Conservation (phyloP, 2,888 invertebrate species). For the Troides aeacus region DNA sequence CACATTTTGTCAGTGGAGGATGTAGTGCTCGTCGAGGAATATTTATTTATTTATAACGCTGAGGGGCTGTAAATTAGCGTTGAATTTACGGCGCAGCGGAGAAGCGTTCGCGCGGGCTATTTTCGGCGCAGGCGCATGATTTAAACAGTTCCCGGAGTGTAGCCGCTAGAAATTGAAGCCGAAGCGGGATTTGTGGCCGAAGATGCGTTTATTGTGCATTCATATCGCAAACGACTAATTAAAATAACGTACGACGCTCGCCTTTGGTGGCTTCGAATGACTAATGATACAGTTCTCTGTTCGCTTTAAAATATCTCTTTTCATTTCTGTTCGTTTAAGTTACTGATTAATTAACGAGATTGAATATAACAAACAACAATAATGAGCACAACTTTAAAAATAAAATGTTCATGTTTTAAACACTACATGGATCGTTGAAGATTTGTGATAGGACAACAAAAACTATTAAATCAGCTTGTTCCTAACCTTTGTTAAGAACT, state of each 20-base stretch:
- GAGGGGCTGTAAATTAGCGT: conserved; percentile 78
- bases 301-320: conserved; percentile 15
- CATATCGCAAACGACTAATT: conserved; percentile 49
- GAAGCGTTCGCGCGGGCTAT: conserved; percentile 72
- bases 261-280: conserved; percentile 29
- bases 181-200: conserved; percentile 50
- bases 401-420: too few relatives aligned
- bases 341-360: conserved; percentile 1
- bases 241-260: conserved; percentile 42
- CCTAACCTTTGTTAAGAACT: not conserved
- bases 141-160: conserved; percentile 64
- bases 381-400: not conserved
- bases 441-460: too few relatives aligned
- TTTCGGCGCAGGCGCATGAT: conserved; percentile 71
- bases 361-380: not conserved
- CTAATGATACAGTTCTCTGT: conserved; percentile 21
- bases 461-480: too few relatives aligned
- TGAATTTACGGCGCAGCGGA: conserved; percentile 72
- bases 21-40: conserved; percentile 61
- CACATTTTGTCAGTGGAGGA: conserved; percentile 69
- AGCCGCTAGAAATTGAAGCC: conserved; percentile 55
- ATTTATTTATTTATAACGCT: conserved; percentile 78
- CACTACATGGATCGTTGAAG: too few relatives aligned
- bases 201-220: conserved; percentile 46
- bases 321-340: not conserved